Evolutionary conservation across 2,888 invertebrate species (phyloP).

Genomic region (Metopia argyrocephala): DNA sequence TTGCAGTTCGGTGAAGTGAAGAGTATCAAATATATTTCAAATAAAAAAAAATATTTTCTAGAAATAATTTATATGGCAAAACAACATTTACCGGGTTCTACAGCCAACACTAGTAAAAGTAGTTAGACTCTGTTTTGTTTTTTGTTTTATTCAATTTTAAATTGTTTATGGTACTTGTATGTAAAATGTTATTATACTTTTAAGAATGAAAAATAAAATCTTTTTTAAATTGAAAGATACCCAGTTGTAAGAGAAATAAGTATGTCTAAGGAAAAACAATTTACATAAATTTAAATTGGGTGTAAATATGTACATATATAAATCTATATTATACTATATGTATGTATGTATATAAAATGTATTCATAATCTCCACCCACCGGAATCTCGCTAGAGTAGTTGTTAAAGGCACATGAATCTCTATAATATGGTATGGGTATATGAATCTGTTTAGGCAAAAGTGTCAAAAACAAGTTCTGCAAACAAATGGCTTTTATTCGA

Average conservation of each 20-base stretch:
- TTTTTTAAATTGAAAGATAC: no score
- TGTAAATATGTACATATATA: slow-evolving; percentile 3
- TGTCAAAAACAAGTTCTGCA: slow-evolving; percentile 70
- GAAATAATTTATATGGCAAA: no score
- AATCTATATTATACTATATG: neutral
- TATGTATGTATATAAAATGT: slow-evolving; percentile 6
- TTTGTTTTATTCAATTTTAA: slow-evolving; percentile 26
- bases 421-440: neutral
- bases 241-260: neutral
- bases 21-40: no score
- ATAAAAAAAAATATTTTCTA: no score
- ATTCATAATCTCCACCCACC: neutral
- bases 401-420: neutral
- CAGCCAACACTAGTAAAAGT: no score
- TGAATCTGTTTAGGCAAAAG: slow-evolving; percentile 46
- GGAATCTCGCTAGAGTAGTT: neutral
- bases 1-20: no score
- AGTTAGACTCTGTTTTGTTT: no score
- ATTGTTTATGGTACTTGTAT: slow-evolving; percentile 24
- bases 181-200: slow-evolving; percentile 43
- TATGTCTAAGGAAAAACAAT: neutral
- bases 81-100: no score
- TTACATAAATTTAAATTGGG: neutral
- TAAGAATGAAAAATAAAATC: neutral
- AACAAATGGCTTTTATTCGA: slow-evolving; percentile 44